Conservation (phyloP, 2,113 vertebrate species). For the Tichodroma muraria region DNA sequence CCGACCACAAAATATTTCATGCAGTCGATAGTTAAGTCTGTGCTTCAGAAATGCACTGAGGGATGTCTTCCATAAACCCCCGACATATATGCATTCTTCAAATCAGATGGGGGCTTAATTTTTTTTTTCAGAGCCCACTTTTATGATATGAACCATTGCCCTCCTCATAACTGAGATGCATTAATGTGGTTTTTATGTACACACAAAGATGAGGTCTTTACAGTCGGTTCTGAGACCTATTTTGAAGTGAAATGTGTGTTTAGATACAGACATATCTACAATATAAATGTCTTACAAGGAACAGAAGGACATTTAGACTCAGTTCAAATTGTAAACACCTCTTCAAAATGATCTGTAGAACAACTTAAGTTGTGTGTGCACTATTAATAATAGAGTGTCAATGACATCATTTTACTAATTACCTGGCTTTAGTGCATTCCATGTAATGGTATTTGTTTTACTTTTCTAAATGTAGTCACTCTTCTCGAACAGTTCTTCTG, state of each 20-base stretch:
- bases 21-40: not conserved
- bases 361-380: not conserved
- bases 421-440: not conserved
- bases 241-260: not conserved
- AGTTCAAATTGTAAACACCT: not conserved
- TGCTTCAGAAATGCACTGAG: not conserved
- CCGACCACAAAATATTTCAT: not conserved
- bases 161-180: not conserved
- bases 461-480: constrained; percentile 62
- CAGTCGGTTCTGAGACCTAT: accelerated
- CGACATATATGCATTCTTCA: not conserved
- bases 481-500: constrained; percentile 49
- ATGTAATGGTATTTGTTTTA: constrained; percentile 13
- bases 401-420: constrained; percentile 51
- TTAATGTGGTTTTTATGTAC: not conserved
- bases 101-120: not conserved
- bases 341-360: not conserved
- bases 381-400: constrained; percentile 10
- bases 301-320: not conserved
- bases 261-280: not conserved
- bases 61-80: not conserved
- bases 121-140: not conserved
- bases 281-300: not conserved
- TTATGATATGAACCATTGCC: not conserved
- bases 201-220: not conserved